Evolutionary conservation across 1,140 invertebrate genomes (phyloP), one percentile per base, ranked within the genome.

Genomic region (Microplitis mediator): DNA sequence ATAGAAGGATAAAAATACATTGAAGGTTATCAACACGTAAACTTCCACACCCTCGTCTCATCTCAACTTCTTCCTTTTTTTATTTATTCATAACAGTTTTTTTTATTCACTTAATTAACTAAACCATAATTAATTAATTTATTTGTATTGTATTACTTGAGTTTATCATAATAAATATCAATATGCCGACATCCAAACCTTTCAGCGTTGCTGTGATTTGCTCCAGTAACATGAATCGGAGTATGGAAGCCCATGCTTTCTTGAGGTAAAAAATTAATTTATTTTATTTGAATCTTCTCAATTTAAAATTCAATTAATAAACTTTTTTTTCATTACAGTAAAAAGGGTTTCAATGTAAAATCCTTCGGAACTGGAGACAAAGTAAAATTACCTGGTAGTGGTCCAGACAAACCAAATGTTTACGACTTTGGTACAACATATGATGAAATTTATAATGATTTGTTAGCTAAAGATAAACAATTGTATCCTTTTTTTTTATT

Each of bases 161-260:
- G 31, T 23, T 61, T 31, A 52, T 51, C 8, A 50, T 31, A 51
- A 66, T 16, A 16, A 66, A 16, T 11, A 32, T 51, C 31, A 67
- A 51, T 54, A 86, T 88, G 86, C 83, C 84, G 36, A 75, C 81
- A 1, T 76, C 80, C 1, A 88, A 78, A 74, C 90, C 92, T 79
- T 88, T 97, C 77, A 93, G 90, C 82, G 91, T 98, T 80, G 98
- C 98, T 9, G 96, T 99, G 60, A 95, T 98, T 75, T 99, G 98
- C 87, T 99, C 97, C 4, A 98, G 97, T 80, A 99, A 99, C 86
- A 99, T 99, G 95, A 99, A 99, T 83, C 90, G 98, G 73, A 98
- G 96, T 80, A 99, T 99, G 98, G 98, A 99, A 89, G 97, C 98
- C 11, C 98, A 99, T 90, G 95, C 95, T 67, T 97, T 98, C 87